Percentiles rank a stretch among this genome's conserved stretches.
These are phyloP conservation scores for Sarcophaga caerulescens DNA, from an alignment of 2,888 invertebrate species.

Conservation along the genomic window DNA sequence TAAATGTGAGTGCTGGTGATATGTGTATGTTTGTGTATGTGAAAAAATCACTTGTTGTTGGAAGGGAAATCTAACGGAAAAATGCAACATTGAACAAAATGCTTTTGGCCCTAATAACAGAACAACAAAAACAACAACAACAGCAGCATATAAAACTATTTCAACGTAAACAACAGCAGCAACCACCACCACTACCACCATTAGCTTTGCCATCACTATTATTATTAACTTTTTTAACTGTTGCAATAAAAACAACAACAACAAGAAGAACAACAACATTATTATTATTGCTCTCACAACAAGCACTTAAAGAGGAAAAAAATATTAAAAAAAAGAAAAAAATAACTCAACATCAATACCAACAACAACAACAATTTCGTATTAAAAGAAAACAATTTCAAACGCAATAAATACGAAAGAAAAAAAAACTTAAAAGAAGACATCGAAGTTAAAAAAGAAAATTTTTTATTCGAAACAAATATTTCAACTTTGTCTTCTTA, in stretches of 20 bases:
- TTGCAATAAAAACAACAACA: constrained; percentile 46
- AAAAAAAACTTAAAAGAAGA: neutral
- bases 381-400: constrained; percentile 25
- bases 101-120: constrained; percentile 77
- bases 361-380: constrained; percentile 24
- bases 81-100: constrained; percentile 79
- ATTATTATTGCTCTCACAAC: constrained; percentile 35
- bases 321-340: too few relatives aligned
- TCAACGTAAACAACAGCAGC: constrained; percentile 38
- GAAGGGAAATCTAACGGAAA: constrained; percentile 78
- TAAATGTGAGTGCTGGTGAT: constrained; percentile 12
- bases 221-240: constrained; percentile 27
- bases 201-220: constrained; percentile 16
- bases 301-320: constrained; percentile 7
- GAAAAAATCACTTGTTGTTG: constrained; percentile 49
- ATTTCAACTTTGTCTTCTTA: constrained; percentile 41
- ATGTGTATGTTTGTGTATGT: constrained; percentile 10
- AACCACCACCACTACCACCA: constrained; percentile 46
- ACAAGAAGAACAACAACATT: too few relatives aligned
- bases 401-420: neutral
- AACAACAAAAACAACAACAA: constrained; percentile 48
- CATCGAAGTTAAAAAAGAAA: constrained; percentile 19
- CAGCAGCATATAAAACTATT: constrained; percentile 29
- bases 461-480: constrained; percentile 38
- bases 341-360: constrained; percentile 15